Base-by-base conservation (phyloP, 2,888 invertebrate species). In the Cacoxenus indagator region DNA sequence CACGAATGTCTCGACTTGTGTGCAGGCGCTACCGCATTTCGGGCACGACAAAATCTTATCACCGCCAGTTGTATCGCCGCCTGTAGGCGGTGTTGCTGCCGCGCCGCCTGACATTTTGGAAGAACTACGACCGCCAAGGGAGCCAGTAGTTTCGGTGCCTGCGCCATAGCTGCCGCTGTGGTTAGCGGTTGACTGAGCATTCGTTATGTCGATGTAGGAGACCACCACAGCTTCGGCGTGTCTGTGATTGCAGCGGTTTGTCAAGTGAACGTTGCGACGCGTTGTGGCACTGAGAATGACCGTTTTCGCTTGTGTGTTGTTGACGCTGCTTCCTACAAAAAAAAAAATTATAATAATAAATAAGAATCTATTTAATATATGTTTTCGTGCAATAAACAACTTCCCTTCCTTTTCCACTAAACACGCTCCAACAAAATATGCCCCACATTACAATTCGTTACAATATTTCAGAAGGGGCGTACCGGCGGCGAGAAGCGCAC, bases 11-110 rank as follows among this genome's bases (percentile, higher is more conserved):
- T 97, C 97, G 70, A 98, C 97, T 88, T 97, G 96, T 1, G 96
- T 96, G 89, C 97, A 98, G n/a, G 97, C 96, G 88, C 96, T 96
- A 1, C 97, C 97, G 88, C 98, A 98, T 88, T 97, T 97, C 2
- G 98, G 98, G 85, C 98, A 98, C n/a, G 93, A 93, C 24, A 96
- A 90, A 45, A 94, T 92, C 76, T 93, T 93, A 83, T 94, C 94
- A 65, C 83, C 86, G 59, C 85, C 85, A 19, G 86, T 84, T 66
- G 85, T 84, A 82, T 93, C 93, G 27, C 78, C 74, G 64, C 78
- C 75, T 43, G 67, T 48, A 2, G 71, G 46, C 17, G 73, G 4
- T 17, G 51, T 26, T 24, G 29, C 43, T 0, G 74, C 57, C 9
- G 75, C 65, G 9, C 74, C 68, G 4, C 74, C 57, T n/a, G 75